Base-by-base conservation (phyloP, 2,113 vertebrate species). In the Mixornis gularis region DNA sequence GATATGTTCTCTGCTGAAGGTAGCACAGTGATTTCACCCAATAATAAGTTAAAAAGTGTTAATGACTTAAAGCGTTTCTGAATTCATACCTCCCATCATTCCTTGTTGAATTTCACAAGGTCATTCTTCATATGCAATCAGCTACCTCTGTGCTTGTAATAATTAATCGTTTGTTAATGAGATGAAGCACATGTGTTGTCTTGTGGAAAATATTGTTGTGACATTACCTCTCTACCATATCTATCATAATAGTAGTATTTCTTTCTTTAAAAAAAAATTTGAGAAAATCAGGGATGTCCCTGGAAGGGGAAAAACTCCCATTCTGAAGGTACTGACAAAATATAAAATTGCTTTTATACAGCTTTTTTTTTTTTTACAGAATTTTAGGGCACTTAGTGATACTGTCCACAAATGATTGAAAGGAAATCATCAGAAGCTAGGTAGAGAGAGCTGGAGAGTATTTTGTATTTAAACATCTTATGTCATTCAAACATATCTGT, bases 291-390 rank as follows among this genome's bases (percentile, higher is more conserved):
- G 36, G 9, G 22, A 58, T 3, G 26, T 60, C 12, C 8, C 4
- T 48, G 32, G 10, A 25, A 1, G 17, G 17, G 4, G 0, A 11
- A 14, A n/a, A 29, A 3, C 0, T 3, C 5, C 25, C 11, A 8
- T 8, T 63, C 24, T 49, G 53, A 82, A 78, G 22, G 24, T 86
- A 34, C 17, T 85, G 40, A 32, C 2, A 2, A 32, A 59, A 80
- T 32, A 44, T 1, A 24, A 51, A 71, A 79, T 49, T 38, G 8
- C 14, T 36, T 65, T 52, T 48, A 6, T 65, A 22, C 3, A 24
- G 25, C 41, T 3, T 43, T 43, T 43, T 66, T 41, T 0, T 15
- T 34, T 66, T 44, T 51, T 22, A 41, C 10, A 49, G 38, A 70
- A n/a, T 68, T 81, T 66, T 34, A 40, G 66, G 43, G 3, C 8